A percentile compares a stretch with the other conserved stretches of the same genome.
Conservation (phyloP, 2,888 invertebrate species). For the Dicyrtomina minuta region DNA sequence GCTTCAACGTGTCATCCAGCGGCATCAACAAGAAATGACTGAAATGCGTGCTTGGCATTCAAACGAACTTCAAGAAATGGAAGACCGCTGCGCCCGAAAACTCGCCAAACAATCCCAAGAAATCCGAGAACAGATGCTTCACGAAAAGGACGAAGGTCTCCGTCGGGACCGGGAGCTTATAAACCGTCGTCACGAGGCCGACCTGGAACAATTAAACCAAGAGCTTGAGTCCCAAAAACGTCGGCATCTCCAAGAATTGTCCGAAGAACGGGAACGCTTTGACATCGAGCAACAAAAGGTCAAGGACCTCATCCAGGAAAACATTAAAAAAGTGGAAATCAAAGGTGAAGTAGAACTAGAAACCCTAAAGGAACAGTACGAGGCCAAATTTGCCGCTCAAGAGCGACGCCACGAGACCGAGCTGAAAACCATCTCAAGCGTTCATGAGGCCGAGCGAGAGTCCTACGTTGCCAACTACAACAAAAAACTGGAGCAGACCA, state of each 20-base stretch:
- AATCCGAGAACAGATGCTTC: conserved; percentile 64
- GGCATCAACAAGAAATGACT: conserved; percentile 69
- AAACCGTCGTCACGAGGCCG: conserved; percentile 37
- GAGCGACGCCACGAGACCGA: conserved; percentile 57
- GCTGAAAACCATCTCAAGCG: conserved; percentile 63
- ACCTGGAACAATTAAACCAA: conserved; percentile 39
- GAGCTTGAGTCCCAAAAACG: conserved; percentile 46
- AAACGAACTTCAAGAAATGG: conserved; percentile 67
- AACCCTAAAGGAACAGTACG: conserved; percentile 57
- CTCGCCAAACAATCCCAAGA: conserved; percentile 65
- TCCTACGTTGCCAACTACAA: conserved; percentile 66
- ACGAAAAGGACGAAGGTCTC: conserved; percentile 64
- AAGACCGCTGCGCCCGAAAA: conserved; percentile 64
- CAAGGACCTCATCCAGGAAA: conserved; percentile 45
- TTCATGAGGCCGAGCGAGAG: conserved; percentile 65
- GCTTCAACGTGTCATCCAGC: conserved; percentile 73
- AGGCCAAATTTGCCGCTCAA: conserved; percentile 58
- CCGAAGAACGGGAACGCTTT: conserved; percentile 45
- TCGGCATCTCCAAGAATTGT: conserved; percentile 42
- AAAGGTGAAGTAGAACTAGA: conserved; percentile 49
- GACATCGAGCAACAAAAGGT: conserved; percentile 44
- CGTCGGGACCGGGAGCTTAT: conserved; percentile 42
- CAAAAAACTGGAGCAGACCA: conserved; percentile 63
- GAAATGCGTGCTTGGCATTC: conserved; percentile 70
- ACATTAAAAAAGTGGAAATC: conserved; percentile 46